phyloP scores from a whole-genome alignment of 2,797 vertebrate species.

The Chrysocyon brachyurus region DNA sequence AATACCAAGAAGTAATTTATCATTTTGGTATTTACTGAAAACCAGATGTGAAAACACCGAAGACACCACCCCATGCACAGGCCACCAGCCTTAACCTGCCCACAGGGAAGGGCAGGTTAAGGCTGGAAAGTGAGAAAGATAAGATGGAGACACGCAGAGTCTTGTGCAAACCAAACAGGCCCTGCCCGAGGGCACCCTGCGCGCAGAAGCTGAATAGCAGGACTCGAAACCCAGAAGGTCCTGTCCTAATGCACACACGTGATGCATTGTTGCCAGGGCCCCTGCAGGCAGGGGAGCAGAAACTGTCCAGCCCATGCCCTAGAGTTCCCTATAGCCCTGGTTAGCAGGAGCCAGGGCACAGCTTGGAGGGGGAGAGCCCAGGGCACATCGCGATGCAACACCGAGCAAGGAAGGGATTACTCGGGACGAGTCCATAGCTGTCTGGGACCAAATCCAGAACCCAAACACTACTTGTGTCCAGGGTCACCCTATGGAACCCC shows the following conservation, averaged over 20 bases:
- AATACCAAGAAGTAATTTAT: background rate
- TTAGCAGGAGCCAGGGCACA: no score
- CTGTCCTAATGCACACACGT: background rate
- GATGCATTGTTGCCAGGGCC: background rate
- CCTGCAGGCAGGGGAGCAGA: rapidly evolving
- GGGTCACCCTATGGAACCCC: background rate
- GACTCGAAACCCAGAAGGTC: background rate
- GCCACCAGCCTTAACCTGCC: background rate
- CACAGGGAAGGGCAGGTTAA: background rate
- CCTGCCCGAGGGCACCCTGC: rapidly evolving
- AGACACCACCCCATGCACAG: background rate
- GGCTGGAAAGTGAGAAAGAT: background rate
- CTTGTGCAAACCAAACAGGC: background rate
- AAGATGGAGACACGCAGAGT: background rate
- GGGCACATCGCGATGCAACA: no score
- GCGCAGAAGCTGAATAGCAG: rapidly evolving
- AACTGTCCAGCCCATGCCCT: rapidly evolving
- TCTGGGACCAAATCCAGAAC: background rate
- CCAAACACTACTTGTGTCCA: background rate
- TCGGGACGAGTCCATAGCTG: background rate
- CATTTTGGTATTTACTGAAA: background rate
- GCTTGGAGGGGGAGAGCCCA: background rate
- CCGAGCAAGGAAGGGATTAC: background rate
- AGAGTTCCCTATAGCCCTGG: rapidly evolving
- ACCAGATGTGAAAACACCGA: background rate